Base-by-base conservation (phyloP, 2,888 invertebrate species). In the Actias luna region DNA sequence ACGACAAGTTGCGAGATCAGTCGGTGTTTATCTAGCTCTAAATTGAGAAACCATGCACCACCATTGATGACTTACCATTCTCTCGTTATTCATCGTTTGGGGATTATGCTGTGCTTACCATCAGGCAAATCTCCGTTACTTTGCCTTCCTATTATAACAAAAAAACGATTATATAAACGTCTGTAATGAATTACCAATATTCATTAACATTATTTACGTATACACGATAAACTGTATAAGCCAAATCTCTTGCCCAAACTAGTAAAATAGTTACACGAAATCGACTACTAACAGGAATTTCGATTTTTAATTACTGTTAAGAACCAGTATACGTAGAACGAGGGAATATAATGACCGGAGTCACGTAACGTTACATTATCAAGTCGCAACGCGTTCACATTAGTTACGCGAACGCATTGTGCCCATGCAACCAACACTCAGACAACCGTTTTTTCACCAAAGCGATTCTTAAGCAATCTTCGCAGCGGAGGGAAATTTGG, bases 281-380 rank as follows among this genome's bases (percentile, higher is more conserved):
- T 55, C 29, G n/a, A 55, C 18, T 29, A n/a, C 25, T 27, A 55
- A 39, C 22, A 52, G 58, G 60, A 42, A 50, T 64, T 58, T 42
- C 57, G 58, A 60, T 36, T 46, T 58, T 64, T 59, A 63, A 63
- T 59, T 35, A 39, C 39, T 55, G 59, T 59, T 59, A 63, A 59
- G 63, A 25, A 63, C 27, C 22, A 59, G 59, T 59, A 25, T 36
- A 52, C 50, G 59, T 59, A 33, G 63, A 59, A 52, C 59, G 52
- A 36, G 59, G 59, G 39, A 59, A 59, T 58, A 57, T 63, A 63
- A 60, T 59, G 63, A 63, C 59, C 59, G 69, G 68, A 78, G 77
- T 84, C 83, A 85, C 85, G 83, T 84, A 83, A 83, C 76, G 63
- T 68, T 59, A 69, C 77, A 81, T 83, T 78, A 78, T 68, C 71